Percentiles rank a stretch among this genome's conserved stretches.
These are phyloP conservation scores for Limnothrissa miodon DNA, from an alignment of 2,113 vertebrate genomes.

Conservation along the genomic window DNA sequence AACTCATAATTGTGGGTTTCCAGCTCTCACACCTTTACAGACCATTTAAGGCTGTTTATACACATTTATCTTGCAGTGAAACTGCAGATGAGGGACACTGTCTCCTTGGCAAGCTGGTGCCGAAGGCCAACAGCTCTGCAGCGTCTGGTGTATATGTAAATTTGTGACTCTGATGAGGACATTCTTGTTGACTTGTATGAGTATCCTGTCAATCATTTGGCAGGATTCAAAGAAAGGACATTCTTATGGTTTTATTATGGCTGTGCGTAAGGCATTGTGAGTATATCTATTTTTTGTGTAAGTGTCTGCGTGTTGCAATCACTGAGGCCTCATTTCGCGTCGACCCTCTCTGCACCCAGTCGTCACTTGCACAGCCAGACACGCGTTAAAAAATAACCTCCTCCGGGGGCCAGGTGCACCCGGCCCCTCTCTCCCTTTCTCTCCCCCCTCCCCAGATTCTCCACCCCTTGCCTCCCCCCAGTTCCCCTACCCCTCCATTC, in stretches of 20 bases:
- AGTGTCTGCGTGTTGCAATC: neutral
- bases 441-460: neutral
- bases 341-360: neutral
- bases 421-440: conserved; percentile 10
- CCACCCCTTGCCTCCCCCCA: neutral
- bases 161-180: neutral
- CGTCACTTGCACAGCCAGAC: neutral
- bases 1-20: neutral
- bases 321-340: neutral
- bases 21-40: neutral
- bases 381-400: neutral
- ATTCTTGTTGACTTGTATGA: neutral
- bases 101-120: neutral
- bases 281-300: neutral
- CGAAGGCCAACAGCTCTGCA: neutral
- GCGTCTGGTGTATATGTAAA: neutral
- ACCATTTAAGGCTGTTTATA: neutral
- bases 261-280: neutral
- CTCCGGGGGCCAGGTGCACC: conserved; percentile 28
- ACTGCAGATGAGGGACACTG: neutral
- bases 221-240: neutral
- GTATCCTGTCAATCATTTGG: neutral
- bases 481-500: neutral
- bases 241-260: neutral
- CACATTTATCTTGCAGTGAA: neutral